Evolutionary conservation across 2,888 invertebrate species (phyloP).

Genomic region (Caenorhabditis parvicauda): DNA sequence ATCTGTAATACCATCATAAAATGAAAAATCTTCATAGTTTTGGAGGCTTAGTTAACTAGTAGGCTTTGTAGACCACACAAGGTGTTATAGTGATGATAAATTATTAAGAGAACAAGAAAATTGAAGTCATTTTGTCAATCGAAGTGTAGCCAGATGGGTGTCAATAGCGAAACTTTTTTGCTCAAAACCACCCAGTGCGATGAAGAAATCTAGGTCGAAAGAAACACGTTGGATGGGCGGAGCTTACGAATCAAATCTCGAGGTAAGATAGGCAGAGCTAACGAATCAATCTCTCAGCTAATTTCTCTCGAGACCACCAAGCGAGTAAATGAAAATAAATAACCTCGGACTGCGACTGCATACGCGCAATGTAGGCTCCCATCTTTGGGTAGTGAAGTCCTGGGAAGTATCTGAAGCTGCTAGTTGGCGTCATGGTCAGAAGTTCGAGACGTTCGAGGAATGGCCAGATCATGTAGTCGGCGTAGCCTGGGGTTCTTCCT

Average conservation of each 20-base stretch:
- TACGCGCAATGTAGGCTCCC: conserved; percentile 50
- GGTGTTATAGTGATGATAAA: too few relatives aligned
- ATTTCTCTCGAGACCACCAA: background rate
- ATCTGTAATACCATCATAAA: conserved; percentile 19
- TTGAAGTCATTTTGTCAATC: too few relatives aligned
- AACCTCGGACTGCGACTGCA: conserved; percentile 48
- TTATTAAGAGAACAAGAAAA: too few relatives aligned
- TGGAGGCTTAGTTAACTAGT: background rate
- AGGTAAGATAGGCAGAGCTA: too few relatives aligned
- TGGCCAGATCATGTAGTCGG: conserved; percentile 51
- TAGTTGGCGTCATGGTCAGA: conserved; percentile 32
- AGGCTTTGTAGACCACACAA: background rate
- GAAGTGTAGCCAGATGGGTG: too few relatives aligned
- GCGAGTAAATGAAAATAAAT: background rate
- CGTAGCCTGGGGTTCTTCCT: conserved; percentile 44
- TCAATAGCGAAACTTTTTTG: too few relatives aligned
- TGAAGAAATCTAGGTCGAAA: too few relatives aligned
- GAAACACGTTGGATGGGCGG: too few relatives aligned
- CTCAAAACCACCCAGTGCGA: too few relatives aligned
- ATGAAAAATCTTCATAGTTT: background rate
- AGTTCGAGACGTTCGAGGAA: conserved; percentile 50
- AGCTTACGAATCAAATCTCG: too few relatives aligned
- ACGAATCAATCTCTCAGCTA: background rate
- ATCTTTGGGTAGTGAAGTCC: conserved; percentile 49
- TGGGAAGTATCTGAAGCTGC: conserved; percentile 40